Evolutionary conservation across 2,888 invertebrate genomes (phyloP).

Genomic region (Coelopa pilipes): DNA sequence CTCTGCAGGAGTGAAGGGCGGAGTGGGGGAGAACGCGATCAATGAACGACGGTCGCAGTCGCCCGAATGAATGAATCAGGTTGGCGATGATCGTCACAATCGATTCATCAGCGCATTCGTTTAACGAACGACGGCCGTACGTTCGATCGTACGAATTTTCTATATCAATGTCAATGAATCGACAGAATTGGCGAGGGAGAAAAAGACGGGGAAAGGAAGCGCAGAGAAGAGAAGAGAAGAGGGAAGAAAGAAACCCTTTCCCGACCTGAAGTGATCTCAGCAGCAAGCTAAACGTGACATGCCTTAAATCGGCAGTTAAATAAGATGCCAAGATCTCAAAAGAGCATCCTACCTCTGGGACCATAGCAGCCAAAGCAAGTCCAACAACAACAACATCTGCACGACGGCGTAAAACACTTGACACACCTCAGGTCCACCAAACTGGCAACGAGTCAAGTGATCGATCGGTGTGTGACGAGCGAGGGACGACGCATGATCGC

Average conservation of each 20-base stretch:
- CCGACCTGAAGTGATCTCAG: slow-evolving; percentile 9
- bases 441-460: slow-evolving; percentile 30
- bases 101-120: slow-evolving; percentile 37
- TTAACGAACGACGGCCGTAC: not conserved
- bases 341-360: slow-evolving; percentile 9
- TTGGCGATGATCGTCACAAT: slow-evolving; percentile 32
- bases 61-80: slow-evolving; percentile 18
- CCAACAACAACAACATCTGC: not conserved
- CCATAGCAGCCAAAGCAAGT: not conserved
- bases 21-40: slow-evolving; percentile 9
- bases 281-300: slow-evolving; percentile 40
- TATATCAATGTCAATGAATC: slow-evolving; percentile 60
- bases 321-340: slow-evolving; percentile 36
- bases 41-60: slow-evolving; percentile 15
- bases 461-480: slow-evolving; percentile 20
- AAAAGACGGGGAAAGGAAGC: no score
- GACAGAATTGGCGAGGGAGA: slow-evolving; percentile 48
- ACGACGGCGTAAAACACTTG: slow-evolving; percentile 46
- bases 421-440: slow-evolving; percentile 52
- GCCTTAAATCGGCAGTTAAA: slow-evolving; percentile 42
- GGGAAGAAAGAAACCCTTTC: slow-evolving; percentile 49
- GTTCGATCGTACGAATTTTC: slow-evolving; percentile 1
- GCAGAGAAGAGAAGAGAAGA: no score
- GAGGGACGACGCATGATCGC: slow-evolving; percentile 34
- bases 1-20: not conserved